These are phyloP conservation scores for Molorchus minor DNA, from an alignment of 2,888 invertebrate genomes.

Conservation along the genomic window DNA sequence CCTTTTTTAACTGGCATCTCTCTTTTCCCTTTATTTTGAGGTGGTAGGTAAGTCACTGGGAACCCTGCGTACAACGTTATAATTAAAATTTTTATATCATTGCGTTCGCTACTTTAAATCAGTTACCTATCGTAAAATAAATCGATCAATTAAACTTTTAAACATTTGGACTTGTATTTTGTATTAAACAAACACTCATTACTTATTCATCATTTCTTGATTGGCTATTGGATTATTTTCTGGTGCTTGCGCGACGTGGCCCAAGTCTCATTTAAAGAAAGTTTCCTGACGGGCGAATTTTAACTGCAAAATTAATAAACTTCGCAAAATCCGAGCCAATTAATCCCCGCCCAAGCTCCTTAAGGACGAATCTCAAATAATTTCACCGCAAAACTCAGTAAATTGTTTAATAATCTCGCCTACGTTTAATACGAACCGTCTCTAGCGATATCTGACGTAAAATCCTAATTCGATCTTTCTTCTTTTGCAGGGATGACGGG, in stretches of 20 bases:
- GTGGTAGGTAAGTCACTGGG: no score
- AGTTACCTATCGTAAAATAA: no score
- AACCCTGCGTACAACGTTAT: no score
- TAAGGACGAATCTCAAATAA: neutral
- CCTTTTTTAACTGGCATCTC: no score
- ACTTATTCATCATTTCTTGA: neutral
- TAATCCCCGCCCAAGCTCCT: conserved; percentile 3
- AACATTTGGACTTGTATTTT: no score
- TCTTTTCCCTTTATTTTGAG: no score
- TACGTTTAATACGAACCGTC: neutral
- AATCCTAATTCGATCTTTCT: conserved; percentile 45
- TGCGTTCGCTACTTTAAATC: no score
- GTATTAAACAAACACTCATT: no score
- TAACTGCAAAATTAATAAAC: conserved; percentile 13
- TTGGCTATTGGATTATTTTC: neutral
- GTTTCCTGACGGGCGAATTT: neutral
- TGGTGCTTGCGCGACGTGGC: no score
- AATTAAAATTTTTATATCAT: no score
- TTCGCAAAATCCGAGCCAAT: neutral
- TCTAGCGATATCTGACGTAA: neutral
- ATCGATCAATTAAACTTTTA: no score
- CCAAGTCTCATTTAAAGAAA: conserved; percentile 1
- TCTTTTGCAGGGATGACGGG: conserved; percentile 83
- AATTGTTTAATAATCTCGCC: neutral
- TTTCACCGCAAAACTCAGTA: neutral